Percentiles rank a stretch among this genome's conserved stretches.
These are phyloP conservation scores for Tryphoninae sp. DNA, from an alignment of 2,888 invertebrate genomes.

Conservation along the genomic window DNA sequence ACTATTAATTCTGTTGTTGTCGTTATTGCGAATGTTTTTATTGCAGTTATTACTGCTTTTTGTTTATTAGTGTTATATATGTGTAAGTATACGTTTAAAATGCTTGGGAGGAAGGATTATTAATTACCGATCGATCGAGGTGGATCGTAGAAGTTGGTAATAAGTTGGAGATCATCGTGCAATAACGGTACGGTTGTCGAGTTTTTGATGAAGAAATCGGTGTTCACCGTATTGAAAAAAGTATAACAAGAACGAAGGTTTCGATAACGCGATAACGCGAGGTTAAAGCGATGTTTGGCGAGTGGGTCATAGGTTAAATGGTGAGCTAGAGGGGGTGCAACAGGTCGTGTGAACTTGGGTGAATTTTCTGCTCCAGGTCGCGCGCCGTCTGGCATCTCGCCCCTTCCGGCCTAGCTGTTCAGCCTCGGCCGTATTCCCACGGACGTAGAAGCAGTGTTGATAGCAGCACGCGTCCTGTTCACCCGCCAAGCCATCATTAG, in stretches of 20 bases:
- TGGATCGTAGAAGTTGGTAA: background rate
- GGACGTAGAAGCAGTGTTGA: conserved; percentile 51
- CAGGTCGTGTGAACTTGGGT: conserved; percentile 81
- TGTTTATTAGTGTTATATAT: background rate
- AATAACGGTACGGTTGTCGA: conserved; percentile 58
- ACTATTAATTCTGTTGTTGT: background rate
- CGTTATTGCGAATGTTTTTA: no score
- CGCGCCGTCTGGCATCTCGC: conserved; percentile 78
- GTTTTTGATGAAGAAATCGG: conserved; percentile 37
- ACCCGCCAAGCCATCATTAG: conserved; percentile 80
- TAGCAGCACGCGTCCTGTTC: conserved; percentile 69
- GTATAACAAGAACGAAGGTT: conserved; percentile 68
- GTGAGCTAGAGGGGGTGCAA: conserved; percentile 81
- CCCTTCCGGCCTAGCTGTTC: conserved; percentile 65
- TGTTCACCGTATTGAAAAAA: conserved; percentile 34
- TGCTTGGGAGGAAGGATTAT: no score
- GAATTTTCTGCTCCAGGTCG: conserved; percentile 81
- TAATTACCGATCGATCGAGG: background rate
- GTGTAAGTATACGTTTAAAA: background rate
- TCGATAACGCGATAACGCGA: conserved; percentile 81
- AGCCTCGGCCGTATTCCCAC: conserved; percentile 60
- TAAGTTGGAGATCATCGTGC: conserved; percentile 16
- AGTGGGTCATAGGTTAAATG: conserved; percentile 81
- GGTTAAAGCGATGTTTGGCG: conserved; percentile 81
- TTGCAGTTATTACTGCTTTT: no score